These are phyloP conservation scores for Pachymerium ferrugineum DNA, from an alignment of 2,888 invertebrate species.

Conservation along the genomic window DNA sequence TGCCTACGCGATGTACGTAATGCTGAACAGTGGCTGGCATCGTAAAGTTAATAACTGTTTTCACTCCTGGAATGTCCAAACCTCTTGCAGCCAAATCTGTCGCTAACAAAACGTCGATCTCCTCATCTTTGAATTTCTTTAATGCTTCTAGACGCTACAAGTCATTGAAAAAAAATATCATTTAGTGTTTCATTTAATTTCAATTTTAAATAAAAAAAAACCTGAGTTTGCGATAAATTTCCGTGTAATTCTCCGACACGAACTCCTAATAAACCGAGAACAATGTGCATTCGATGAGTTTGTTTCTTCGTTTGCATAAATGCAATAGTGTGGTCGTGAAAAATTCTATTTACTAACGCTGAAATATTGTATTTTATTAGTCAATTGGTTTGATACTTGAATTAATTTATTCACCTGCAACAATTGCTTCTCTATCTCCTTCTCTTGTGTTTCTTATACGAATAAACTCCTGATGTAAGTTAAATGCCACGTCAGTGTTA, in stretches of 20 bases:
- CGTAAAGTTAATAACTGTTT: constrained; percentile 91
- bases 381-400: not conserved
- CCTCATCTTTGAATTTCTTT: constrained; percentile 66
- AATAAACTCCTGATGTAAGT: constrained; percentile 93
- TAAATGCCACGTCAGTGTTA: constrained; percentile 91
- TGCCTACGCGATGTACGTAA: constrained; percentile 92
- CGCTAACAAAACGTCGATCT: constrained; percentile 66
- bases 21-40: constrained; percentile 92
- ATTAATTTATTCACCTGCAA: constrained; percentile 51
- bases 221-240: constrained; percentile 84
- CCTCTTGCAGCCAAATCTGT: constrained; percentile 93
- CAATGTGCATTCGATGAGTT: constrained; percentile 86
- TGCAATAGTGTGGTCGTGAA: constrained; percentile 83
- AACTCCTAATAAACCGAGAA: constrained; percentile 82
- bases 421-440: constrained; percentile 82
- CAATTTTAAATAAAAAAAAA: constrained; percentile 36
- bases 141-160: constrained; percentile 75
- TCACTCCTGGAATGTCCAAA: constrained; percentile 92
- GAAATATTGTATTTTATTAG: constrained; percentile 4
- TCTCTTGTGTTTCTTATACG: constrained; percentile 84
- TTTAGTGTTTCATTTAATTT: not conserved
- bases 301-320: constrained; percentile 96
- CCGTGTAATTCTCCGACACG: constrained; percentile 90
- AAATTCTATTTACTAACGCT: constrained; percentile 78
- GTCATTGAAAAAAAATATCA: not conserved